These are phyloP conservation scores for Porites evermanni DNA, from an alignment of 92 coral and sea anemone genomes.

Conservation along the genomic window DNA sequence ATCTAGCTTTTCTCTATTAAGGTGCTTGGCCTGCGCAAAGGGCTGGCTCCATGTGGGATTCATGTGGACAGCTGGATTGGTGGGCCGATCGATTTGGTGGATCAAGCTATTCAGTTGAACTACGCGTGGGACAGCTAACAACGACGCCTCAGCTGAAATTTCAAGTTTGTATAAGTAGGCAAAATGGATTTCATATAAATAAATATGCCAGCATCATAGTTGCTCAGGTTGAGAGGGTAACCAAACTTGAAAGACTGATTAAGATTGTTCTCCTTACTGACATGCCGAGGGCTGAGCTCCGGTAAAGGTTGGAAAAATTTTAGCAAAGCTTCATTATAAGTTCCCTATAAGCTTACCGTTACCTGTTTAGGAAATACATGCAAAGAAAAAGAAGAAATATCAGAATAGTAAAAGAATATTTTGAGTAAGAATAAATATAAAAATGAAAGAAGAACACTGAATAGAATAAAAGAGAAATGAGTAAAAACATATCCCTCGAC, in stretches of 20 bases:
- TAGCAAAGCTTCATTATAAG: too few species aligned
- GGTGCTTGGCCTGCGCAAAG: background rate
- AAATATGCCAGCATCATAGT: background rate
- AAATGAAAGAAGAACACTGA: too few species aligned
- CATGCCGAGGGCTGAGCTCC: too few species aligned
- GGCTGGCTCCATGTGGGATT: background rate
- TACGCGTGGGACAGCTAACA: constrained; percentile 24
- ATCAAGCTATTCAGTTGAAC: background rate
- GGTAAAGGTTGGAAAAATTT: too few species aligned
- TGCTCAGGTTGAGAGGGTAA: background rate
- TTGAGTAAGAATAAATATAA: too few species aligned
- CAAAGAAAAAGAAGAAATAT: too few species aligned
- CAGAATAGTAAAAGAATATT: too few species aligned
- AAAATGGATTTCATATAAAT: background rate
- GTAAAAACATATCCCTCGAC: too few species aligned
- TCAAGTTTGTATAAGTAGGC: constrained; percentile 5
- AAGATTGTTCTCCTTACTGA: too few species aligned
- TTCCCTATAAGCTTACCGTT: too few species aligned
- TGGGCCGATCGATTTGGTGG: background rate
- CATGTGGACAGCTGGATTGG: background rate
- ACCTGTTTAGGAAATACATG: too few species aligned
- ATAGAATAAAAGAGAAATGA: too few species aligned
- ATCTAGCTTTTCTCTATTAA: background rate
- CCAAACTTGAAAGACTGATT: background rate
- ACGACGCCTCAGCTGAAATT: background rate